phyloP scores from a whole-genome alignment of 2,113 vertebrate species.

The Gambusia holbrooki region DNA sequence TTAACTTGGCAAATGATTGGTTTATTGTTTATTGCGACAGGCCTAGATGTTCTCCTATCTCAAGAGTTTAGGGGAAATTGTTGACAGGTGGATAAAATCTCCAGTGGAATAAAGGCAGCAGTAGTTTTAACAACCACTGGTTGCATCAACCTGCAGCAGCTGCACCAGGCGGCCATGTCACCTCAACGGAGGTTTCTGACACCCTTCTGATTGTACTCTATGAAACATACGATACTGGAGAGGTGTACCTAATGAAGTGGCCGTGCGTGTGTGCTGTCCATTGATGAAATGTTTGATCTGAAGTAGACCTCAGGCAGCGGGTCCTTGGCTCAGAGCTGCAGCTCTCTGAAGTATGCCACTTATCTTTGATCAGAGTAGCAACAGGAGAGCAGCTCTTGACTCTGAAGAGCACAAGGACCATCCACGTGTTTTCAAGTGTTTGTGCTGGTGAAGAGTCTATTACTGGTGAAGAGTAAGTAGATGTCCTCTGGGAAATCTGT shows the following conservation, averaged over 20 bases:
- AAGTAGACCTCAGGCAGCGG: neutral
- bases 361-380: slow-evolving; percentile 35
- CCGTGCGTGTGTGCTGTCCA: neutral
- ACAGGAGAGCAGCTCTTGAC: slow-evolving; percentile 37
- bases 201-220: neutral
- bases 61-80: no score
- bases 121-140: no score
- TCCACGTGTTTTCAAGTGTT: slow-evolving; percentile 31
- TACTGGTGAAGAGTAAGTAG: neutral
- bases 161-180: neutral
- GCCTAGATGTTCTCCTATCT: no score
- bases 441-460: slow-evolving; percentile 31
- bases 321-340: slow-evolving; percentile 30
- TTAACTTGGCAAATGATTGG: no score
- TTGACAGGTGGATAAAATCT: no score
- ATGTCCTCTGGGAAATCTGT: slow-evolving; percentile 6
- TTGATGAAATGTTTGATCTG: neutral
- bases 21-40: no score
- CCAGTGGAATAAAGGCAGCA: no score
- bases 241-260: neutral
- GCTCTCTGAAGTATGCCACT: slow-evolving; percentile 31
- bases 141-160: no score
- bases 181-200: neutral
- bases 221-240: neutral
- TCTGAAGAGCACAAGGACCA: slow-evolving; percentile 23